These are phyloP conservation scores for Syngnathus typhle DNA, from an alignment of 2,113 vertebrate genomes.

Conservation along the genomic window DNA sequence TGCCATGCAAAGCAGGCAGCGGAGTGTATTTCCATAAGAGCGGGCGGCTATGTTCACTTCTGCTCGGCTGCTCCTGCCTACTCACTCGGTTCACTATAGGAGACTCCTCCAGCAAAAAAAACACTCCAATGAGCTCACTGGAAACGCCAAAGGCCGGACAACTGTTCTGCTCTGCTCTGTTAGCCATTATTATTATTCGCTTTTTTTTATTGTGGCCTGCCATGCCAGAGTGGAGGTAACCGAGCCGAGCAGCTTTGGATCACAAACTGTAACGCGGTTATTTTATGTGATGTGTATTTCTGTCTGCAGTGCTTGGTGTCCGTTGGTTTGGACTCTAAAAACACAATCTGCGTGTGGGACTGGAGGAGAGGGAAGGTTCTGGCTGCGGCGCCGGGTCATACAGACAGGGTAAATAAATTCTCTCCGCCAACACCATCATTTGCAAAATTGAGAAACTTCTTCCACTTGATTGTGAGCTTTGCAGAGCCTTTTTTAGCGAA, in stretches of 20 bases:
- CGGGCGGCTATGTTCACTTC: conserved; percentile 45
- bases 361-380: conserved; percentile 93
- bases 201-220: conserved; percentile 33
- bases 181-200: conserved; percentile 49
- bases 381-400: conserved; percentile 92
- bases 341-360: conserved; percentile 98
- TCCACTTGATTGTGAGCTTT: conserved; percentile 45
- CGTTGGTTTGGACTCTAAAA: conserved; percentile 96
- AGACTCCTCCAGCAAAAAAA: conserved; percentile 56
- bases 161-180: conserved; percentile 52
- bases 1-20: conserved; percentile 26
- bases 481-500: conserved; percentile 40
- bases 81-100: conserved; percentile 57
- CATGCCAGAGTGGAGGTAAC: conserved; percentile 27
- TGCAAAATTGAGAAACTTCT: conserved; percentile 31
- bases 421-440: conserved; percentile 34
- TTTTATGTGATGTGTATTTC: conserved; percentile 11
- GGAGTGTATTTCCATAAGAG: conserved; percentile 48
- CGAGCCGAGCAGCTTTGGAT: conserved; percentile 14
- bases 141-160: conserved; percentile 59
- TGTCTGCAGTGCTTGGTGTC: conserved; percentile 89
- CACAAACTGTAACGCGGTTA: conserved; percentile 31
- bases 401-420: conserved; percentile 83
- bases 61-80: conserved; percentile 56
- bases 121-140: conserved; percentile 51